Conservation (phyloP, 2,113 vertebrate species). For the Nansenia antarctica region DNA sequence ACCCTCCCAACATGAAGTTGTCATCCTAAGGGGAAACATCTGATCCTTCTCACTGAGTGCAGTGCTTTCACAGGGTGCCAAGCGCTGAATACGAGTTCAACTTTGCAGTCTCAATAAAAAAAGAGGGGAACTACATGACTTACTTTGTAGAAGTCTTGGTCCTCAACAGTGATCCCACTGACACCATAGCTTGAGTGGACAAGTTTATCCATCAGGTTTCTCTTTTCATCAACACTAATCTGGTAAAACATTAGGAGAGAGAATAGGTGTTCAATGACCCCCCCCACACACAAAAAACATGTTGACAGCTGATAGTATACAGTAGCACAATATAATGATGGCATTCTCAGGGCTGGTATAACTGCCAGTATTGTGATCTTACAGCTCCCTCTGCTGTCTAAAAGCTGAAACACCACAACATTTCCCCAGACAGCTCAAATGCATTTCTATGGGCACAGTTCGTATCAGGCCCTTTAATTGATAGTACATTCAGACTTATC, state of each 20-base stretch:
- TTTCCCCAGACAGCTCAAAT: background rate
- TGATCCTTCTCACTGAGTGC: background rate
- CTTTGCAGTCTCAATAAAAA: background rate
- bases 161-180: conserved; percentile 56
- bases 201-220: conserved; percentile 71
- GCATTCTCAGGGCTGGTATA: background rate
- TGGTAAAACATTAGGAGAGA: conserved; percentile 61
- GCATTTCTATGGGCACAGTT: too few species aligned
- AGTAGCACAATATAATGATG: background rate
- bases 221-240: conserved; percentile 79
- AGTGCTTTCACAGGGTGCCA: too few species aligned
- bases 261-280: background rate
- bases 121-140: conserved; percentile 37
- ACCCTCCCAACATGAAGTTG: background rate
- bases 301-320: conserved; percentile 18
- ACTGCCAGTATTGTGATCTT: conserved; percentile 17
- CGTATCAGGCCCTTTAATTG: too few species aligned
- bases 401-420: background rate
- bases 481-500: too few species aligned
- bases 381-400: conserved; percentile 61
- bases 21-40: background rate
- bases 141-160: conserved; percentile 87
- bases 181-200: conserved; percentile 72
- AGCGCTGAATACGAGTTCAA: background rate
- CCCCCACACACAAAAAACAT: conserved; percentile 29